A percentile compares a stretch with the other conserved stretches of the same genome.
phyloP scores from a whole-genome alignment of 2,888 invertebrate genomes.

The Dione vanillae region DNA sequence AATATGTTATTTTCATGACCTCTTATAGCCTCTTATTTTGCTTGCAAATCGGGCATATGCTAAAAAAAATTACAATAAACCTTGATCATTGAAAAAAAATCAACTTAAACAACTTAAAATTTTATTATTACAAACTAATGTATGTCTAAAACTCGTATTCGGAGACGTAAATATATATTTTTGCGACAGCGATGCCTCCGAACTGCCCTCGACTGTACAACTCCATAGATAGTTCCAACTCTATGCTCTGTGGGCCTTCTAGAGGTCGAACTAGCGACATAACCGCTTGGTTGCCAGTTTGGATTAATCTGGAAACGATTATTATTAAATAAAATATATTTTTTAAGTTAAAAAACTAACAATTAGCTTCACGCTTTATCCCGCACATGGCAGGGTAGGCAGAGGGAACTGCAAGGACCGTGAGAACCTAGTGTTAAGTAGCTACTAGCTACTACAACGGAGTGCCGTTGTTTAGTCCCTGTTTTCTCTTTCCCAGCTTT shows the following conservation, averaged over 20 bases:
- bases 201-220: constrained; percentile 89
- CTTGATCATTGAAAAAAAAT: not conserved
- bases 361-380: too few relatives aligned
- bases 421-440: too few relatives aligned
- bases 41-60: too few relatives aligned
- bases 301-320: constrained; percentile 69
- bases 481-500: too few relatives aligned
- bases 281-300: constrained; percentile 87
- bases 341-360: too few relatives aligned
- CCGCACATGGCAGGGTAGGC: too few relatives aligned
- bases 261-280: constrained; percentile 90
- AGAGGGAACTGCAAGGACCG: too few relatives aligned
- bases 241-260: constrained; percentile 95
- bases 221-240: constrained; percentile 94
- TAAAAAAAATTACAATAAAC: too few relatives aligned
- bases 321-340: too few relatives aligned
- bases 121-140: constrained; percentile 33
- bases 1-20: not conserved
- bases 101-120: constrained; percentile 26
- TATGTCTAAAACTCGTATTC: constrained; percentile 86
- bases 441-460: too few relatives aligned
- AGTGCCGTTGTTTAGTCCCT: too few relatives aligned
- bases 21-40: not conserved
- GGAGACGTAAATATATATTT: constrained; percentile 93
- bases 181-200: constrained; percentile 93